phyloP scores from a whole-genome alignment of 2,888 invertebrate species.

The Linyphia triangularis region DNA sequence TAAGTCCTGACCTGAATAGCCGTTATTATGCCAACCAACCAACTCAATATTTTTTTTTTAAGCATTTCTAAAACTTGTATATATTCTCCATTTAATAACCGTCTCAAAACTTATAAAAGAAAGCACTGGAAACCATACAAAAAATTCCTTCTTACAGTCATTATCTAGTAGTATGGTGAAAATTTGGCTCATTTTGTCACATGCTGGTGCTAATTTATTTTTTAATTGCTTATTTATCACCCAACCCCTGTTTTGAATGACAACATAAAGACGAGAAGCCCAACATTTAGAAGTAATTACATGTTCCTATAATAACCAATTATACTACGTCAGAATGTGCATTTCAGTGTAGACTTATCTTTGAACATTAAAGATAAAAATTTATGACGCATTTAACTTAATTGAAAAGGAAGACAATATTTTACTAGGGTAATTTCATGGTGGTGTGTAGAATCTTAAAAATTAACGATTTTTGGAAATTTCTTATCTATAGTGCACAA shows the following conservation, averaged over 20 bases:
- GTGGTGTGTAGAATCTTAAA: neutral
- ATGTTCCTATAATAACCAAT: conserved; percentile 18
- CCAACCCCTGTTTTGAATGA: neutral
- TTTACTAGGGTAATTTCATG: neutral
- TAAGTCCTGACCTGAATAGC: too few relatives aligned
- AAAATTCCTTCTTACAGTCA: neutral
- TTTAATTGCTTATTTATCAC: conserved; percentile 51
- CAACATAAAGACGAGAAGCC: conserved; percentile 21
- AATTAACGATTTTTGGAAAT: neutral
- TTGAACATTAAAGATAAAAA: neutral
- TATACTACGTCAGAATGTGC: neutral
- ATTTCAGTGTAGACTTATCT: neutral
- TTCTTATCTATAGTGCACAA: neutral
- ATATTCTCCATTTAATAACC: too few relatives aligned
- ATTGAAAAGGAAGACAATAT: neutral
- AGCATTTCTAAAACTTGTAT: too few relatives aligned
- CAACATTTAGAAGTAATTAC: conserved; percentile 29
- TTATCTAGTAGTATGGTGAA: neutral
- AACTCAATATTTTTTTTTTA: too few relatives aligned
- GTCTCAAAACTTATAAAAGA: too few relatives aligned
- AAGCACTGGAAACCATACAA: too few relatives aligned
- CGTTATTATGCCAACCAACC: too few relatives aligned
- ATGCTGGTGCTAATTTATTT: neutral
- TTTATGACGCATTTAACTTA: conserved; percentile 12
- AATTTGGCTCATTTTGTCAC: neutral